These are phyloP conservation scores for Lepidochrysops patricia DNA, from an alignment of 2,888 invertebrate genomes.

Conservation along the genomic window DNA sequence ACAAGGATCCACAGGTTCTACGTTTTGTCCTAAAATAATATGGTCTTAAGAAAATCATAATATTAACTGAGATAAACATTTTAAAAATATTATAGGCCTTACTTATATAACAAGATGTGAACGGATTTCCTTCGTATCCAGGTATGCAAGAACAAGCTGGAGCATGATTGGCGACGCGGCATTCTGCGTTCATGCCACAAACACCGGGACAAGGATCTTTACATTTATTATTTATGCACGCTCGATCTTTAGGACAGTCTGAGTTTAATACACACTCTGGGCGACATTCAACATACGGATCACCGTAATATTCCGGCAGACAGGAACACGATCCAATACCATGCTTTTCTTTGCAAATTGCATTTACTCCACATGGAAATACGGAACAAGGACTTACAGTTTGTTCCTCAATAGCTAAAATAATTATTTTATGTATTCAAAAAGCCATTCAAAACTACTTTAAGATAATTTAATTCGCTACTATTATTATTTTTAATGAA, in stretches of 20 bases:
- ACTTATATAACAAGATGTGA: slow-evolving; percentile 80
- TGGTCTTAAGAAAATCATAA: not conserved
- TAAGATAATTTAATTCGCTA: too few species aligned
- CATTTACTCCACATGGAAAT: slow-evolving; percentile 90
- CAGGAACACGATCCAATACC: slow-evolving; percentile 89
- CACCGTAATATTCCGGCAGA: slow-evolving; percentile 87
- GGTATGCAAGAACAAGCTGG: slow-evolving; percentile 84
- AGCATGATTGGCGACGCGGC: slow-evolving; percentile 87
- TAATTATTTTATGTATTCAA: slow-evolving; percentile 5
- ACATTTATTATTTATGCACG: slow-evolving; percentile 89
- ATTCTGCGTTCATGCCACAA: slow-evolving; percentile 88
- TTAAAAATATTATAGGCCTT: slow-evolving; percentile 23
- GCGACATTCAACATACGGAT: slow-evolving; percentile 89
- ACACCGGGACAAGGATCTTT: slow-evolving; percentile 87
- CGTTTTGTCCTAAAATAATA: slow-evolving; percentile 44
- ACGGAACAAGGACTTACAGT: slow-evolving; percentile 80
- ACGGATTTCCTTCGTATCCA: slow-evolving; percentile 86
- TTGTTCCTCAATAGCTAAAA: slow-evolving; percentile 72
- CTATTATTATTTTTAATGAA: slow-evolving; percentile 27
- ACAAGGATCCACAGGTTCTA: slow-evolving; percentile 70
- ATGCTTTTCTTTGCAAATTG: slow-evolving; percentile 86
- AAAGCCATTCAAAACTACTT: too few species aligned
- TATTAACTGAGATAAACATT: not conserved
- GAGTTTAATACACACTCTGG: slow-evolving; percentile 92
- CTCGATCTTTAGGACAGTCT: slow-evolving; percentile 84